phyloP scores from a whole-genome alignment of 2,113 vertebrate genomes.

The Hypanus sabinus region DNA sequence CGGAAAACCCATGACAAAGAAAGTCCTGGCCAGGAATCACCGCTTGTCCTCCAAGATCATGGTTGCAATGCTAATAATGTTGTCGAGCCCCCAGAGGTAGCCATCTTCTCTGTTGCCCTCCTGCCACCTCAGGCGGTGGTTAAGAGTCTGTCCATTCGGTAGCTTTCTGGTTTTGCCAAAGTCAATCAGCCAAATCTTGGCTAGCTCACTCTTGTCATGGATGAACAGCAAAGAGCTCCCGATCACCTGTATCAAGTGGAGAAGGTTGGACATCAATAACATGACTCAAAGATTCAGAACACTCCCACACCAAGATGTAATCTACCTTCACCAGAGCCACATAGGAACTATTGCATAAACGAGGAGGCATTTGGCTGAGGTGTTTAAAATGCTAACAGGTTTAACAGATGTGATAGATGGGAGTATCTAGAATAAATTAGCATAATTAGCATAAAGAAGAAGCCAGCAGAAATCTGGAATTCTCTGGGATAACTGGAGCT shows the following conservation, averaged over 20 bases:
- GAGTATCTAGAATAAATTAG: not conserved
- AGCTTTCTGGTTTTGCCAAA: conserved; percentile 89
- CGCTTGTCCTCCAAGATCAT: not conserved
- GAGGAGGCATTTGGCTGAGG: not conserved
- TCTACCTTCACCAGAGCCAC: not conserved
- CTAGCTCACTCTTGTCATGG: conserved; percentile 76
- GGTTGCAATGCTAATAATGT: conserved; percentile 66
- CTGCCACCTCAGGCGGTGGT: conserved; percentile 79
- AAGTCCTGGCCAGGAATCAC: not conserved
- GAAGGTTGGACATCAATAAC: not conserved
- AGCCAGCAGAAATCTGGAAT: not conserved
- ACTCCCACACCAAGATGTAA: not conserved
- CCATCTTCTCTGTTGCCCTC: conserved; percentile 95
- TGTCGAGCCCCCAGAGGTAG: conserved; percentile 88
- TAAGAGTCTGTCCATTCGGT: conserved; percentile 73
- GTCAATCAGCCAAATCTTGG: conserved; percentile 93
- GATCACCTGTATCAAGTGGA: conserved; percentile 68
- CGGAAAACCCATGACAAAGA: not conserved
- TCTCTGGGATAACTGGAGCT: not conserved
- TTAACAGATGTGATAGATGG: not conserved
- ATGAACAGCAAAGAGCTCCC: conserved; percentile 96
- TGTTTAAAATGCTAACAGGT: not conserved
- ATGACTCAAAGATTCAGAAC: not conserved
- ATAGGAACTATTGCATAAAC: not conserved
- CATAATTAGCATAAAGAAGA: not conserved